Evolutionary conservation across 2,113 vertebrate genomes (phyloP), one percentile per base, ranked within the genome.

Genomic region (Atherinomorus stipes): DNA sequence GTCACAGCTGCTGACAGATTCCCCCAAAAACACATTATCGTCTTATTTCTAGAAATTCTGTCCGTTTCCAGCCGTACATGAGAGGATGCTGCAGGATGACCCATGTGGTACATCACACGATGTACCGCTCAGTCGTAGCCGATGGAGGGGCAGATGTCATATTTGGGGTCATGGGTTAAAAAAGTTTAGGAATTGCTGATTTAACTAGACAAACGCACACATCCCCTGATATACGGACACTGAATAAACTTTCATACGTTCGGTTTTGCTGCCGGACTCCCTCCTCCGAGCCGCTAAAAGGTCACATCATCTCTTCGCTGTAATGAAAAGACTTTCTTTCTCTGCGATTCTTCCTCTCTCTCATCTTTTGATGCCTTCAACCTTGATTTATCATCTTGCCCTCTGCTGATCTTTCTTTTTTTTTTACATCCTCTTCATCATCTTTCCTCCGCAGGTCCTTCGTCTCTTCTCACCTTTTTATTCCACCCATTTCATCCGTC

Each of bases 301-400:
- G 34, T 8, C 65, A 64, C 71, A 25, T 50, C 31, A 38, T 45
- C 19, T 59, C 67, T 54, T 10, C 9, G 5, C 7, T 34, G 31
- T 34, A 34, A 34, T 34, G 31, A 34, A 34, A 34, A 34, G 31
- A 34, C 7, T 31, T 3, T 23, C 42, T 16, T 66, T 49, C n/a
- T 13, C 7, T 60, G 47, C 60, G 47, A 60, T 61, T 21, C 11
- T 31, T 38, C 21, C 10, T 53, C 58, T 23, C 28, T 21, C 69
- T 73, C 23, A n/a, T 68, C 69, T 73, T 77, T 18, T 50, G 28
- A 22, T 68, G 44, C 45, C 52, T 73, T 59, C 34, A 34, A 68
- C 70, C 63, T 73, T 59, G 45, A 73, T 50, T 34, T 34, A 34
- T 64, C 54, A 60, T 62, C 59, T 64, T 59, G 45, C 64, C 65